Evolutionary conservation across 2,888 invertebrate species (phyloP), one percentile per base, ranked within the genome.

Genomic region (Xestia sexstrigata): DNA sequence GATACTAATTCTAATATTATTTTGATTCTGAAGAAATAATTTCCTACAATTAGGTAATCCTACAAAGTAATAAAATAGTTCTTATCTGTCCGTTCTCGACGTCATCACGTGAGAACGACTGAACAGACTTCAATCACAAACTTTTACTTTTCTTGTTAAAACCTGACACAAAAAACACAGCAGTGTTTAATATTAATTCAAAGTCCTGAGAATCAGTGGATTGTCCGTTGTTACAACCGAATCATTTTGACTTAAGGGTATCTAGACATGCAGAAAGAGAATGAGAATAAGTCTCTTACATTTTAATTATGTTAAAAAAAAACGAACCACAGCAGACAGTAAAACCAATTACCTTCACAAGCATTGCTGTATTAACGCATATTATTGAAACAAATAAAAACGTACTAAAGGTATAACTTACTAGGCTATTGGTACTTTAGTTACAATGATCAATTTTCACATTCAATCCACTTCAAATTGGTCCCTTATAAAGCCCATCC

Each of bases 51-150:
- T n/a, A n/a, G n/a, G n/a, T n/a, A n/a, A n/a, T n/a, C n/a, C n/a
- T n/a, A n/a, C n/a, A n/a, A n/a, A 15, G 15, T 26, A 26, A 58
- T 58, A n/a, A 42, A 42, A 65, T 65, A n/a, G n/a, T n/a, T 23
- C 15, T 15, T 17, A 1, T 23, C 20, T n/a, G 15, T 39, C 6
- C 39, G 26, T 39, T 15, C 2, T 26, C 49, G 49, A 49, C 26
- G 39, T 72, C 20, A 69, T 39, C 8, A 26, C 39, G 47, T 68
- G 72, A 72, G 47, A 69, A 69, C 26, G 26, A 15, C 9, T 47
- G 20, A 68, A 47, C 20, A 47, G 71, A 72, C 15, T 68, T 72
- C 20, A 35, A 45, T 66, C 17, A 15, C n/a, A 20, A 35, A n/a
- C 20, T 67, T 47, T 47, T 15, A 66, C 47, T 35, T 71, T 71